phyloP scores from a whole-genome alignment of 1,140 invertebrate genomes.

The Hypothenemus hampei region DNA sequence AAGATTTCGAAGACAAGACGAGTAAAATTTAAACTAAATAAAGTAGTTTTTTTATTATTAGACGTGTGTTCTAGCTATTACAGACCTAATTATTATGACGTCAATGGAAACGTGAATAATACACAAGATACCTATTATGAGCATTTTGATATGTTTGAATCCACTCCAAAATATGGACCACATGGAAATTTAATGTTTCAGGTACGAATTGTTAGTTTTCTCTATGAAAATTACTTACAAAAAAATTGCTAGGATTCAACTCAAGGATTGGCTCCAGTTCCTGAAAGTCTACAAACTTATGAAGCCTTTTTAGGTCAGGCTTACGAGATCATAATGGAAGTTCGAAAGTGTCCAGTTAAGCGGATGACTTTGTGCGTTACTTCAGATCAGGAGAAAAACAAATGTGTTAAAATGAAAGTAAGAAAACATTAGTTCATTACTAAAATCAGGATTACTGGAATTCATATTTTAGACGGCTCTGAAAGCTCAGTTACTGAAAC shows the following conservation, averaged over 20 bases:
- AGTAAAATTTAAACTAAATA: neutral
- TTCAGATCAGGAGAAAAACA: slow-evolving; percentile 82
- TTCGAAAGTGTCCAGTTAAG: slow-evolving; percentile 74
- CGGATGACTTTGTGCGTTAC: slow-evolving; percentile 84
- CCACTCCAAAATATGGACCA: slow-evolving; percentile 59
- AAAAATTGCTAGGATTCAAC: slow-evolving; percentile 59
- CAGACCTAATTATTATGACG: slow-evolving; percentile 10
- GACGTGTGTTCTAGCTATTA: neutral
- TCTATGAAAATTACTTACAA: neutral
- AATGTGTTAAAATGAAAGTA: slow-evolving; percentile 93
- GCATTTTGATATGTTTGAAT: slow-evolving; percentile 67
- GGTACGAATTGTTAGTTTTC: slow-evolving; percentile 43
- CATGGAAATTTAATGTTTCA: slow-evolving; percentile 65
- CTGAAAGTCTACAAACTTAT: slow-evolving; percentile 58
- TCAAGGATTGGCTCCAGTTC: slow-evolving; percentile 55
- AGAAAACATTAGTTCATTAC: neutral
- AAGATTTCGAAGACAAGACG: neutral
- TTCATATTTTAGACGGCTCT: slow-evolving; percentile 63
- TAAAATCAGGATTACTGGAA: neutral
- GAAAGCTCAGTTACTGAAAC: slow-evolving; percentile 82
- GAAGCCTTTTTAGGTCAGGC: slow-evolving; percentile 56
- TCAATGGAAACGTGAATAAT: slow-evolving; percentile 21
- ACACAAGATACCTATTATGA: slow-evolving; percentile 46
- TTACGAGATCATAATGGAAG: slow-evolving; percentile 63
- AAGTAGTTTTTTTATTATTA: neutral